These are phyloP conservation scores for Thalassoma bifasciatum DNA, from an alignment of 2,113 vertebrate species.

Conservation along the genomic window DNA sequence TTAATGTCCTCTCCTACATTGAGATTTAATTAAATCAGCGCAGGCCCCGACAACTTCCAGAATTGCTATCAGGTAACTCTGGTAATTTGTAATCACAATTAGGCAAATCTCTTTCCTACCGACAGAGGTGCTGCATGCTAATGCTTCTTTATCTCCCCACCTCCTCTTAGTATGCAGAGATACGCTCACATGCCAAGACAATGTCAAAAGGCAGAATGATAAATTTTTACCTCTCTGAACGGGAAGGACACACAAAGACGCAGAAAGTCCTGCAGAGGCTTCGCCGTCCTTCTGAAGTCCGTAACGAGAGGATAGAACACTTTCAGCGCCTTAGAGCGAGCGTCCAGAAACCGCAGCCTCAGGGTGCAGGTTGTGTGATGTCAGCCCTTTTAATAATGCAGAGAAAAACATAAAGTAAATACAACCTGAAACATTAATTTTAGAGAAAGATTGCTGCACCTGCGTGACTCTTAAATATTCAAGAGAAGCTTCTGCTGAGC, in stretches of 20 bases:
- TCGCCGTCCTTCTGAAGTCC: not conserved
- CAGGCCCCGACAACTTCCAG: conserved; percentile 52
- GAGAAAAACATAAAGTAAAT: not conserved
- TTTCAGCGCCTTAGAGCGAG: too few species aligned
- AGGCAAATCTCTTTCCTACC: conserved; percentile 58
- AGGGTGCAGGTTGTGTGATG: not conserved
- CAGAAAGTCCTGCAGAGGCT: conserved; percentile 1
- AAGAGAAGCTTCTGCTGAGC: conserved; percentile 36
- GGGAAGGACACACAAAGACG: conserved; percentile 32
- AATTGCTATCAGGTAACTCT: conserved; percentile 74
- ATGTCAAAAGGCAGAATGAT: conserved; percentile 33
- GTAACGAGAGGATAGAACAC: not conserved
- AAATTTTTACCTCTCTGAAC: conserved; percentile 29
- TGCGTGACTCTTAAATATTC: not conserved
- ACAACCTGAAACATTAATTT: conserved; percentile 26
- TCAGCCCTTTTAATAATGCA: not conserved
- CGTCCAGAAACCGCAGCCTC: not conserved
- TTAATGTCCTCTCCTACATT: conserved; percentile 60
- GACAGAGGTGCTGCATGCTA: conserved; percentile 61
- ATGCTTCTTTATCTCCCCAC: conserved; percentile 60
- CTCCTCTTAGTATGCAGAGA: conserved; percentile 57
- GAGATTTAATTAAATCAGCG: conserved; percentile 71
- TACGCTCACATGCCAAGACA: conserved; percentile 35
- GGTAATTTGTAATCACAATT: conserved; percentile 78
- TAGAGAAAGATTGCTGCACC: conserved; percentile 21